A percentile compares a stretch with the other conserved stretches of the same genome.
Evolutionary conservation across 2,113 vertebrate species (phyloP).

Genomic region (Bucco capensis): DNA sequence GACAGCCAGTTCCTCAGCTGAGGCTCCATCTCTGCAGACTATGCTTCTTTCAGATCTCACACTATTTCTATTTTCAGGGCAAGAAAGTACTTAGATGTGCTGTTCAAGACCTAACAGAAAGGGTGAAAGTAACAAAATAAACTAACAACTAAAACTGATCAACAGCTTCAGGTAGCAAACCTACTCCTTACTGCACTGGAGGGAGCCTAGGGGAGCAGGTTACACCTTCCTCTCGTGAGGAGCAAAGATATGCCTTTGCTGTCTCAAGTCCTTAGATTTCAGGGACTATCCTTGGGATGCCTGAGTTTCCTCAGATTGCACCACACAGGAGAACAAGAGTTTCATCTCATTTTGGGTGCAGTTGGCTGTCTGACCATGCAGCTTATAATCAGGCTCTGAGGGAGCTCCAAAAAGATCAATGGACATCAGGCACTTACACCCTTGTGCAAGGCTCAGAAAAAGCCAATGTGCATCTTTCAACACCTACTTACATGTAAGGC

Average conservation of each 20-base stretch:
- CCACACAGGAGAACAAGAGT: background rate
- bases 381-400: background rate
- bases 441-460: background rate
- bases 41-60: background rate
- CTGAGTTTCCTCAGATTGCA: background rate
- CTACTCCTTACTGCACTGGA: background rate
- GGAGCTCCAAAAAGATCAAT: background rate
- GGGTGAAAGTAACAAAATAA: background rate
- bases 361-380: fast-evolving
- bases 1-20: background rate
- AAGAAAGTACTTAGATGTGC: background rate
- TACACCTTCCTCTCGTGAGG: fast-evolving
- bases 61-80: background rate
- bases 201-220: background rate
- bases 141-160: background rate
- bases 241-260: background rate
- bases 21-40: background rate
- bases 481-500: background rate
- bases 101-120: background rate
- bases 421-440: background rate
- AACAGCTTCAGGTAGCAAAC: background rate
- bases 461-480: background rate
- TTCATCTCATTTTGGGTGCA: background rate
- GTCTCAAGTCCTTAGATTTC: fast-evolving
- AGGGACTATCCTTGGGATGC: background rate